Evolutionary conservation across 2,113 vertebrate genomes (phyloP), one percentile per base, ranked within the genome.

Genomic region (Shinisaurus crocodilurus): DNA sequence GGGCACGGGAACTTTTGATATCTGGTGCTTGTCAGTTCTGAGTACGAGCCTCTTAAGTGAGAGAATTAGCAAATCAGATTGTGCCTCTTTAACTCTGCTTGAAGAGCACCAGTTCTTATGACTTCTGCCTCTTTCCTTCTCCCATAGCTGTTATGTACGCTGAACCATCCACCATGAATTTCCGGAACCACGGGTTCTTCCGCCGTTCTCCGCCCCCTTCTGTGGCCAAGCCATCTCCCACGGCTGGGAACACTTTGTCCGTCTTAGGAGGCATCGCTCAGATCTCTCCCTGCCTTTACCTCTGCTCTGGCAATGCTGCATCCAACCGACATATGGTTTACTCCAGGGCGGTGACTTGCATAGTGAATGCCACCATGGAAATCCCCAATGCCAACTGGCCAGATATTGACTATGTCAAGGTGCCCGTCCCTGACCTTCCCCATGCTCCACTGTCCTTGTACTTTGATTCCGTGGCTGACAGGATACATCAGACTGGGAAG

Each of bases 371-470:
- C 82, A 94, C 93, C 1, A 81, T 92, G 84, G 94, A 94, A 90
- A 92, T 95, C 65, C 88, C 88, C 81, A 93, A 92, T 10, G 77
- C 93, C 29, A 94, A 91, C 90, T 94, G 93, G 94, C 92, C 94
- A 3, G 94, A 93, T n/a, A 87, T 95, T 29, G 93, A 94, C 74
- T 94, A 93, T 74, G 63, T 95, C 34, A 93, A 92, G 45, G 94
- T 95, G 54, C 94, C 94, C 0, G 91, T 94, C 16, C 92, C 94
- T 0, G 94, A 95, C 70, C 82, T 93, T 13, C 94, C 94, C 0
- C 94, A 95, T 32, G 94, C 94, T 18, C 94, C 93, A 0, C 89
- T 95, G 29, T 91, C 91, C 29, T 92, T 94, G 23, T 95, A 95
- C 75, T 95, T 95, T 69, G 94, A 95, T 85, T 89, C 93, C 0